Evolutionary conservation across 2,797 vertebrate species (phyloP).

Genomic region (Babyrousa celebensis): DNA sequence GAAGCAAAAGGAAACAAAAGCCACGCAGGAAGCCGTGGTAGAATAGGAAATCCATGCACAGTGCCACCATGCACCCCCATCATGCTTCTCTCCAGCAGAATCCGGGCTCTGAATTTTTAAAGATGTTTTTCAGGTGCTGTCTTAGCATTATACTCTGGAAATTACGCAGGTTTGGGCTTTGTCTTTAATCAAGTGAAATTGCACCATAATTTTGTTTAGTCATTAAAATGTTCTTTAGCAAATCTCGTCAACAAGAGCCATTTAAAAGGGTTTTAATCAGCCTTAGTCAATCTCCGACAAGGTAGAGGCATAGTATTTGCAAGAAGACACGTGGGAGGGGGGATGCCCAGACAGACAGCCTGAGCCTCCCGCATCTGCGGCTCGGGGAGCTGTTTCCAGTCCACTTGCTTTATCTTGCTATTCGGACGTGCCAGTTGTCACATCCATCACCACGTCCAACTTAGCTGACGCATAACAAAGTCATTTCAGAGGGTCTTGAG

Average conservation of each 20-base stretch:
- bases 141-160: slow-evolving; percentile 82
- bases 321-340: slow-evolving; percentile 49
- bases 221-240: slow-evolving; percentile 86
- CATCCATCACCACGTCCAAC: neutral
- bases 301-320: slow-evolving; percentile 66
- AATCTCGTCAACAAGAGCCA: slow-evolving; percentile 88
- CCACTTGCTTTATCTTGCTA: neutral
- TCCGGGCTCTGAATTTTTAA: slow-evolving; percentile 67
- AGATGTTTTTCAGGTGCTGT: slow-evolving; percentile 66
- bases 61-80: slow-evolving; percentile 49
- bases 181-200: slow-evolving; percentile 89
- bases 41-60: slow-evolving; percentile 28
- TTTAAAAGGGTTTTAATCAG: slow-evolving; percentile 74
- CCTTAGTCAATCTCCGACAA: slow-evolving; percentile 83
- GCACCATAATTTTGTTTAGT: slow-evolving; percentile 86
- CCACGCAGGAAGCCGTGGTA: neutral
- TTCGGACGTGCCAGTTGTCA: slow-evolving; percentile 52
- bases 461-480: neutral
- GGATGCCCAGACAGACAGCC: slow-evolving; percentile 49
- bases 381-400: slow-evolving; percentile 42
- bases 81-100: slow-evolving; percentile 79
- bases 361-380: neutral
- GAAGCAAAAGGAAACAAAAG: neutral
- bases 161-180: slow-evolving; percentile 84
- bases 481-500: neutral